Evolutionary conservation across 2,888 invertebrate species (phyloP).

Genomic region (Athalia cordata): DNA sequence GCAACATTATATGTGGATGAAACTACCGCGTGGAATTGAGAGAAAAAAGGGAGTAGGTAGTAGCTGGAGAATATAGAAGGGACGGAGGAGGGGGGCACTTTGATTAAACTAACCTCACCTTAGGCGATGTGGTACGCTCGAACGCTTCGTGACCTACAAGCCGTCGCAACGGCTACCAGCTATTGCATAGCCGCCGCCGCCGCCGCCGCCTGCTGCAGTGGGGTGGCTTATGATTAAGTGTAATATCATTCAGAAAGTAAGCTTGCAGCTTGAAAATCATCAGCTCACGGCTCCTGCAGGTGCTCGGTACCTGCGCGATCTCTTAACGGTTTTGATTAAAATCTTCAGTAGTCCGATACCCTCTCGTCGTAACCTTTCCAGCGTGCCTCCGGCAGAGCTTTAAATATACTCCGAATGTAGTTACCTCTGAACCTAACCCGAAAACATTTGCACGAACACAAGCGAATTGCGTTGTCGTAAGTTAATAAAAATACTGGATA

Average conservation of each 20-base stretch:
- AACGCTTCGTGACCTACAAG: background rate
- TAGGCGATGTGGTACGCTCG: slow-evolving; percentile 13
- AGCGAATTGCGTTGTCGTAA: slow-evolving; percentile 1
- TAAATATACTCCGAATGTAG: slow-evolving; percentile 14
- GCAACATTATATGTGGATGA: background rate
- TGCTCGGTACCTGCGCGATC: slow-evolving; percentile 17
- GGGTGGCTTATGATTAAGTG: slow-evolving; percentile 33
- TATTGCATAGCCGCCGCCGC: background rate
- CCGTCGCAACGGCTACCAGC: slow-evolving; percentile 5
- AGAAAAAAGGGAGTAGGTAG: slow-evolving; percentile 2
- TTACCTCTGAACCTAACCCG: background rate
- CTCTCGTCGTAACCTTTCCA: slow-evolving; percentile 17
- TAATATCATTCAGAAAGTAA: slow-evolving; percentile 36
- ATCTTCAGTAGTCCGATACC: slow-evolving; percentile 29
- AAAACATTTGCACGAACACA: slow-evolving; percentile 1
- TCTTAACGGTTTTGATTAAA: slow-evolving; percentile 36
- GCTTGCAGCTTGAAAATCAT: slow-evolving; percentile 23
- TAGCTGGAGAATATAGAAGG: background rate
- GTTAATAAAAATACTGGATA: background rate
- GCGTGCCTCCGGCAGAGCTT: slow-evolving; percentile 24
- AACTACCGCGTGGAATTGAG: background rate
- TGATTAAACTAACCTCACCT: slow-evolving; percentile 19
- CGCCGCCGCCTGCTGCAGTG: slow-evolving; percentile 9
- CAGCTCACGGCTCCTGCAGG: too few species aligned
- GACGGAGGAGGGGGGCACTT: too few species aligned